Evolutionary conservation across 2,797 vertebrate species (phyloP).

Genomic region (Periparus ater): DNA sequence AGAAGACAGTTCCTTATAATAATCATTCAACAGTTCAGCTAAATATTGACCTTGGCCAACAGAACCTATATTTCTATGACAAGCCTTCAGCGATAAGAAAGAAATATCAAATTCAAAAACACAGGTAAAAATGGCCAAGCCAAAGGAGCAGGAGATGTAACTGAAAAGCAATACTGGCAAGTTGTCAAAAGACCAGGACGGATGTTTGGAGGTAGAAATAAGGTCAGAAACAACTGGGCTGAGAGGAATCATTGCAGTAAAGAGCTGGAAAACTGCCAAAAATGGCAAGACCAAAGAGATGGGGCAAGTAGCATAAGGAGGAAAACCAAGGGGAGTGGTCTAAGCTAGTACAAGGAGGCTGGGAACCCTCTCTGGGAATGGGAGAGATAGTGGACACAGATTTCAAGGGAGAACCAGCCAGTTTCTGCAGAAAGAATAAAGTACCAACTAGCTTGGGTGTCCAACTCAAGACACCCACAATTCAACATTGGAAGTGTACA

Average conservation of each 20-base stretch:
- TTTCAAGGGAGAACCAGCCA: background rate
- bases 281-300: background rate
- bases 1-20: background rate
- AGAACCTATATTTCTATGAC: background rate
- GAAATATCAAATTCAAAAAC: background rate
- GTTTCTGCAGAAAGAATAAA: background rate
- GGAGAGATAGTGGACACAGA: background rate
- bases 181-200: background rate
- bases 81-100: background rate
- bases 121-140: background rate
- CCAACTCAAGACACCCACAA: rapidly evolving
- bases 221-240: background rate
- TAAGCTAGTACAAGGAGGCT: background rate
- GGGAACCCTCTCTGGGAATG: background rate
- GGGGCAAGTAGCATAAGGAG: background rate
- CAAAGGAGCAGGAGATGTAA: background rate
- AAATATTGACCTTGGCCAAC: background rate
- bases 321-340: background rate
- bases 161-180: background rate
- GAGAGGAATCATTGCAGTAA: background rate
- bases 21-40: background rate
- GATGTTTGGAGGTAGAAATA: background rate
- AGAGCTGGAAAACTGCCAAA: background rate
- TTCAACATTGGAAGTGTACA: background rate
- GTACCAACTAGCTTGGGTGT: background rate